phyloP scores from a whole-genome alignment of 2,797 vertebrate genomes.

The Schizopygopsis pylzovi region DNA sequence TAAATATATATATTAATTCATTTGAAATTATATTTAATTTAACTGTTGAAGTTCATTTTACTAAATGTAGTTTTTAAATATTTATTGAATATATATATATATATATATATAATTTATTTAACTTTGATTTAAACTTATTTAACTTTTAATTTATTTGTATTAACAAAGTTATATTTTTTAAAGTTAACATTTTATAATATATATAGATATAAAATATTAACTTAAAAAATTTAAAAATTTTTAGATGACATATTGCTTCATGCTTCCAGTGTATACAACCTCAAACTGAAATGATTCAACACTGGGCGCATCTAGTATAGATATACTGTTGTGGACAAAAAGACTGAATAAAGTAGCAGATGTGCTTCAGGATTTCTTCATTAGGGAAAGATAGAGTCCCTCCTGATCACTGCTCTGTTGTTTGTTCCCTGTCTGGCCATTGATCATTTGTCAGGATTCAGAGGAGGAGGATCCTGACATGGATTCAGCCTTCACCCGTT shows the following conservation, averaged over 20 bases:
- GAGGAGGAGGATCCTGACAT: conserved; percentile 89
- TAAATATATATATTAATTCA: no score
- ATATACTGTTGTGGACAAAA: neutral
- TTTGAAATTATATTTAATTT: no score
- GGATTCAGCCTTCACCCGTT: conserved; percentile 74
- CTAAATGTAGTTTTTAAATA: no score
- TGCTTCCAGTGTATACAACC: neutral
- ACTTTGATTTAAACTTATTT: no score
- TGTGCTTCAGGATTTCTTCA: neutral
- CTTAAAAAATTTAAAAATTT: neutral
- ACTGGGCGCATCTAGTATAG: neutral
- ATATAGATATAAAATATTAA: no score
- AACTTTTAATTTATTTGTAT: no score
- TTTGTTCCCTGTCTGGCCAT: conserved; percentile 54
- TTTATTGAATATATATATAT: no score
- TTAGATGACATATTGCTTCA: neutral
- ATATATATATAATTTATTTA: no score
- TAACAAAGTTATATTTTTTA: no score
- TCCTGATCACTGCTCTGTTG: conserved; percentile 32
- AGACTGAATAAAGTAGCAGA: neutral
- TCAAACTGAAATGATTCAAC: neutral
- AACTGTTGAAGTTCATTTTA: no score
- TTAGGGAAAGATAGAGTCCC: neutral
- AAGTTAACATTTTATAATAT: no score
- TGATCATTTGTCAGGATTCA: conserved; percentile 85